Evolutionary conservation across 1,140 invertebrate species (phyloP), one percentile per base, ranked within the genome.

Genomic region (Calephelis nemesis): DNA sequence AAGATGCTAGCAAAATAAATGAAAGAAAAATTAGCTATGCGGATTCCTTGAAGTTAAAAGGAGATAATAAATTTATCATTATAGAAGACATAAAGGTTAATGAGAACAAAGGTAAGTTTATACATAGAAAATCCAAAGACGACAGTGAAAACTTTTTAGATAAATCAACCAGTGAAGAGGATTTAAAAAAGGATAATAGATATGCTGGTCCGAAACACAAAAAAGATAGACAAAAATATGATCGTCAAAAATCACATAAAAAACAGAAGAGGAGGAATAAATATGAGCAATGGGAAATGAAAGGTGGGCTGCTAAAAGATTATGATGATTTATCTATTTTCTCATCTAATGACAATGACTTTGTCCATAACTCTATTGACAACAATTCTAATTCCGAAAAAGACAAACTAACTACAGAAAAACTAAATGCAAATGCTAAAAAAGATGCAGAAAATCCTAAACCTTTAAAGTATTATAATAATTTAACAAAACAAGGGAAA

Each of bases 201-300:
- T 88, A 90, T 73, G 65, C 70, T 54, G 68, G 67, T 13, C 78
- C 73, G 10, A 88, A 81, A 65, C 65, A 69, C 40, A 90, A 84
- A 71, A 72, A 79, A 68, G 83, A 84, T 13, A 79, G 74, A 63
- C 87, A 88, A 69, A 87, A 84, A 79, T 64, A 81, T 52, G 75
- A 84, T 50, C 79, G 81, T 15, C 78, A 82, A 13, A 88, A 88
- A 60, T 73, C 67, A 48, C 77, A 83, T 52, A 90, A 86, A 72
- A 91, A 86, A 69, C 82, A 85, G 67, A 90, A 90, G 63, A 85
- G 82, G 40, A 82, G 77, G 30, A 83, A 85, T 66, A 89, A 85
- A 69, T 85, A 88, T 74, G 86, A 86, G 67, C 80, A 87, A 54
- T 90, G 83, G 81, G 83, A 89, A 74, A 85, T 88, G 71, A 91